Base-by-base conservation (phyloP, 1,140 invertebrate genomes). In the Papilio helenus region DNA sequence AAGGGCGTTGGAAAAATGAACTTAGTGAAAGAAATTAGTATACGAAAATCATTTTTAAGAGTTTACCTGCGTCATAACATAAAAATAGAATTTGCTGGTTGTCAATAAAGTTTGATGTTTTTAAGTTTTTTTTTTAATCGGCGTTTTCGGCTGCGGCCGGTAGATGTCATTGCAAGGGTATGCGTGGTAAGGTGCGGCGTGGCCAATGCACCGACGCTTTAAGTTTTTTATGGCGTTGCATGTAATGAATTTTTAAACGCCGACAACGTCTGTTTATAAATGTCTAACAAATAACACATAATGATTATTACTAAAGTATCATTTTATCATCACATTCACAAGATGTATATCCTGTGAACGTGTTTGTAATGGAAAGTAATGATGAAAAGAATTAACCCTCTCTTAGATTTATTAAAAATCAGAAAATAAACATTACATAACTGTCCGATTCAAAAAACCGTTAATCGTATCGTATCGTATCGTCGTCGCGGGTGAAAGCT, bases 121-220 rank as follows among this genome's bases (percentile, higher is more conserved):
- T 84, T 85, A 34, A n/a, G 39, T 58, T 87, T 55, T 93, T 93
- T n/a, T 92, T 91, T 88, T 79, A 83, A 78, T 68, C 81, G 85
- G 84, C 91, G 91, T 93, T 90, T 87, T 91, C 91, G 92, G 91
- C 92, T 90, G 83, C 79, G 61, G 72, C 73, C 81, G 87, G 89
- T 91, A 87, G 91, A 94, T 91, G 92, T 94, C 92, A 92, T 61
- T 88, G 84, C 89, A 92, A 94, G 92, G 92, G 87, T 89, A 86
- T 51, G 58, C 61, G 61, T 68, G 61, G 61, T 68, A 7, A 68
- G 61, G 76, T 77, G 73, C 51, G 29, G 76, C 55, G 74, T 76
- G 49, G 55, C 34, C 51, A 76, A 58, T 51, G 72, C 46, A 76
- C 49, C 16, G 46, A 49, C 39, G 72, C n/a, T 46, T 73, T 73